phyloP scores from a whole-genome alignment of 2,113 vertebrate species.

The Saiga tatarica region DNA sequence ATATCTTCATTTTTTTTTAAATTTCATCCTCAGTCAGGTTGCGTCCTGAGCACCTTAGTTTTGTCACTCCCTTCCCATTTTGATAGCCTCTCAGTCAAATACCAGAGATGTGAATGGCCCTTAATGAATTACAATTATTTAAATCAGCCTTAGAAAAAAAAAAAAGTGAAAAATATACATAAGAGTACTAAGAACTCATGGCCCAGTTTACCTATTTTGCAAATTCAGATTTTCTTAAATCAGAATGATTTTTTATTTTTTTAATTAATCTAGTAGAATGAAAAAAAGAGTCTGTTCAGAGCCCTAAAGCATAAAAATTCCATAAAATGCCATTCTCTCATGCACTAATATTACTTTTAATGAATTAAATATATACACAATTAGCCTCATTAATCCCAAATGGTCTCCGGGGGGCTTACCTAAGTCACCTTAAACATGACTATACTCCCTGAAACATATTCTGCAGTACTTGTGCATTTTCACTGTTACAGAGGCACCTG shows the following conservation, averaged over 20 bases:
- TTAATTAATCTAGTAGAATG: neutral
- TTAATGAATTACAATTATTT: neutral
- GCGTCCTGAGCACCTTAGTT: neutral
- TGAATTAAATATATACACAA: slow-evolving; percentile 43
- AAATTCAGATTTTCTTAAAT: slow-evolving; percentile 27
- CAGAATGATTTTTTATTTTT: neutral
- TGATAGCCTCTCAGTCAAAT: neutral
- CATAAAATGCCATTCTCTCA: neutral
- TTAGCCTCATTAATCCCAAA: slow-evolving; percentile 44
- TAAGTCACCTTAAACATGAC: slow-evolving; percentile 36
- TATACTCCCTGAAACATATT: neutral
- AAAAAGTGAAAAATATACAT: neutral
- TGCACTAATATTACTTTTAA: slow-evolving; percentile 43
- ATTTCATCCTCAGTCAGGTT: neutral
- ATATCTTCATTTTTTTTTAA: neutral
- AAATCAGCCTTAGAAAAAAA: neutral
- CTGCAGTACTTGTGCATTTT: neutral
- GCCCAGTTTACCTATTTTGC: neutral
- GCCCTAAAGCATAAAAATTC: neutral
- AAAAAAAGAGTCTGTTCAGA: neutral
- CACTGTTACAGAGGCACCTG: neutral
- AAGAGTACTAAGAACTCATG: neutral
- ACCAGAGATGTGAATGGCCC: neutral
- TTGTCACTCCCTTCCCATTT: neutral
- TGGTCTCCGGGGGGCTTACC: neutral